Evolutionary conservation across 2,888 invertebrate species (phyloP), one percentile per base, ranked within the genome.

Genomic region (Mythimna pallens): DNA sequence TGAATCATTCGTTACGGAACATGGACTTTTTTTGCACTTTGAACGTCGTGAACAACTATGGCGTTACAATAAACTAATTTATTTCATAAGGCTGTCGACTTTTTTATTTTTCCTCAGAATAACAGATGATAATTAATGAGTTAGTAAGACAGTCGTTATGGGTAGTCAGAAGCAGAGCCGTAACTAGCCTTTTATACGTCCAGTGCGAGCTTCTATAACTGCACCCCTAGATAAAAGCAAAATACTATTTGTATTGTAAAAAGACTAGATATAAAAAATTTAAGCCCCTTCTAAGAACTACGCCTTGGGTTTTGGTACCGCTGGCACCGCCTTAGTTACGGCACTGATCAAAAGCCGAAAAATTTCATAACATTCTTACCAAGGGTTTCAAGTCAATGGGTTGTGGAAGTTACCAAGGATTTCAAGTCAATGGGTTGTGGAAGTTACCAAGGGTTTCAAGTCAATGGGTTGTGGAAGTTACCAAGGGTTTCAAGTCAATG

Each of bases 51-150:
- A 84, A 93, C 93, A 95, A 52, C 95, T 92, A 84, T 92, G 94
- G 92, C 94, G 93, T 90, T 86, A 90, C 93, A 96, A 95, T 96
- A 96, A 96, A 96, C 96, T 96, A 95, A 96, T 96, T 95, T 96
- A 96, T 95, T 95, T 94, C 95, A 94, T 95, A 95, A 93, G 90
- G 85, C 85, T 88, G 87, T 84, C 74, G 86, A 76, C 84, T 92
- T 91, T 87, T 91, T 91, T 90, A 89, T 90, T 89, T 87, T 78
- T 67, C 67, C 83, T 73, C 25, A 17, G 6, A 54, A 64, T 12
- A 9, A 30, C 22, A 8, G 14, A 17, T 17, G 57, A 8, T 5
- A 12, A 3, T 54, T 17, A 47, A 47, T 20, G 17, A 25, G 5
- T 25, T 14, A 14, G 5, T 55, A 22, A 25, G 22, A 25, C 12